phyloP scores from a whole-genome alignment of 2,113 vertebrate species.

The Promerops cafer region DNA sequence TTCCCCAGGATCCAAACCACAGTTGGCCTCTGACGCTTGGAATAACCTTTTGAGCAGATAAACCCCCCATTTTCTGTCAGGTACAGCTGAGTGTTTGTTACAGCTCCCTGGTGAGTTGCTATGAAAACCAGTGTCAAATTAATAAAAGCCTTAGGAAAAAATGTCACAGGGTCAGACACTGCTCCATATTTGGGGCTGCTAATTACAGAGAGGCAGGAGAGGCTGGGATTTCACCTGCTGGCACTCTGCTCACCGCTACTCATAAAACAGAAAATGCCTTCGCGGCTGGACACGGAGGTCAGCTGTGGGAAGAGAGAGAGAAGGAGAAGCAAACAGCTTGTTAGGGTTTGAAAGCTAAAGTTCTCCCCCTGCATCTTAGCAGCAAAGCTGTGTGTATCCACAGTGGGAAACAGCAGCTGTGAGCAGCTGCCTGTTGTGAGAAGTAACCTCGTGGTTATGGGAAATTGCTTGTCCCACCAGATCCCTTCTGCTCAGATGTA shows the following conservation, averaged over 20 bases:
- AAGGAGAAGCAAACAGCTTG: neutral
- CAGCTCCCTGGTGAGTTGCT: slow-evolving; percentile 15
- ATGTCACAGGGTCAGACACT: neutral
- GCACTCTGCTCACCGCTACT: neutral
- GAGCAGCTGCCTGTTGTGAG: neutral
- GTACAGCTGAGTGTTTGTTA: slow-evolving; percentile 34
- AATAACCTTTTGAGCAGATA: slow-evolving; percentile 20
- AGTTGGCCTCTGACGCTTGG: neutral
- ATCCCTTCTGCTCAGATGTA: neutral
- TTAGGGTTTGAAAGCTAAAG: neutral
- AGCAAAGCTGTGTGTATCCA: neutral
- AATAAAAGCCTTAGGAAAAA: slow-evolving; percentile 37
- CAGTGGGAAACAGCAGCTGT: neutral
- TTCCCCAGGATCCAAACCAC: neutral
- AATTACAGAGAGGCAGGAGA: slow-evolving; percentile 19
- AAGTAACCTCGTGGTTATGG: neutral
- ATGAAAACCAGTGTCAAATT: slow-evolving; percentile 41
- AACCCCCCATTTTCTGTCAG: slow-evolving; percentile 11
- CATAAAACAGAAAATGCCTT: neutral
- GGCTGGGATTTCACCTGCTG: slow-evolving; percentile 20
- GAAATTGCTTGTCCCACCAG: neutral
- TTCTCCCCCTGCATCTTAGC: neutral
- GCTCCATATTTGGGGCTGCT: slow-evolving; percentile 7
- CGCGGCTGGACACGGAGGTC: neutral
- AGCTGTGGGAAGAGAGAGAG: neutral